Evolutionary conservation across 2,888 invertebrate species (phyloP).

Genomic region (Drosophila acutilabella): DNA sequence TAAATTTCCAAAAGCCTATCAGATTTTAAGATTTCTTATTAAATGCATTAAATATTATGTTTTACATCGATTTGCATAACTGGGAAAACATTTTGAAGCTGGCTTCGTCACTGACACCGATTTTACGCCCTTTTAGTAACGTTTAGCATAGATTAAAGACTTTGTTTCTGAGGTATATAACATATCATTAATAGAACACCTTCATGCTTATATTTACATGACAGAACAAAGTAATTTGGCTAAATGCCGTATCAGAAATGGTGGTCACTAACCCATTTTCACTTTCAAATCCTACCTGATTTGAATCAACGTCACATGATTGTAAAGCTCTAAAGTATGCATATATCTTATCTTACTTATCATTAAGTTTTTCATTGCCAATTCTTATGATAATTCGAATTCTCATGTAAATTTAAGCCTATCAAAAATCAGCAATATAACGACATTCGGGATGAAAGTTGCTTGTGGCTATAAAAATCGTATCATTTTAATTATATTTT

Average conservation of each 20-base stretch:
- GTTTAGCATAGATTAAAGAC: neutral
- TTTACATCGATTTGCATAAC: neutral
- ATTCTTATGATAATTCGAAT: slow-evolving; percentile 4
- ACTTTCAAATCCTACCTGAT: neutral
- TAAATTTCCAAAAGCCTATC: neutral
- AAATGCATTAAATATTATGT: neutral
- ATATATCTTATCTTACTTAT: neutral
- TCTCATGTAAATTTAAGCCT: slow-evolving; percentile 11
- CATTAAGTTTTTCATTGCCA: neutral
- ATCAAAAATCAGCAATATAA: neutral
- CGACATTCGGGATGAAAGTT: slow-evolving; percentile 17
- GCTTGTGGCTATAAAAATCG: neutral
- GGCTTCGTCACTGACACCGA: neutral
- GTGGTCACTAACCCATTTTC: neutral
- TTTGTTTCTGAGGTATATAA: neutral
- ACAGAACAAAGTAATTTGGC: neutral
- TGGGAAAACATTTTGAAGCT: neutral
- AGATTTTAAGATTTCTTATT: neutral
- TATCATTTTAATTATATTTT: neutral
- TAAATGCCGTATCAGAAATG: neutral
- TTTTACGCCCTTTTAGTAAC: neutral
- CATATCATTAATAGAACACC: neutral
- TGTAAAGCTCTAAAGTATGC: neutral
- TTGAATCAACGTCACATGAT: neutral
- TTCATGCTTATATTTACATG: neutral